Conservation (phyloP, 2,113 vertebrate genomes). For the Anolis sagrei region DNA sequence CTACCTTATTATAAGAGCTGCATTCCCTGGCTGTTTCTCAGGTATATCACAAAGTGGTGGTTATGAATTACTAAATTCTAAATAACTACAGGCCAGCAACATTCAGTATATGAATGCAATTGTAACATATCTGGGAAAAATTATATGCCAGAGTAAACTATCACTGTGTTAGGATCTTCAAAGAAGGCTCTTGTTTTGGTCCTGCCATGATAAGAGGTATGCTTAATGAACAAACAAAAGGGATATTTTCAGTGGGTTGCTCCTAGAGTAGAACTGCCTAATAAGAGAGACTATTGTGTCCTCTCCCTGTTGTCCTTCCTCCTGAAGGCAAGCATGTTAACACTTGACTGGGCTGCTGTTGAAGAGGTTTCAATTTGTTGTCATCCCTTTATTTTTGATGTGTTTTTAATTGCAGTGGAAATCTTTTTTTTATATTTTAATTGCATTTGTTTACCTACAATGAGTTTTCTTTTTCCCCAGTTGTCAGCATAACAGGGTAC, state of each 20-base stretch:
- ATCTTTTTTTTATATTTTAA: not conserved
- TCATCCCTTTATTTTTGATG: not conserved
- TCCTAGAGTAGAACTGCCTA: not conserved
- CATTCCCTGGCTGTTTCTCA: not conserved
- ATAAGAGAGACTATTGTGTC: not conserved
- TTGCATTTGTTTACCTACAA: not conserved
- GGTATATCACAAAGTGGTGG: not conserved
- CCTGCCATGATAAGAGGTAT: not conserved
- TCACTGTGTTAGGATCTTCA: not conserved
- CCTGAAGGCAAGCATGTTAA: not conserved
- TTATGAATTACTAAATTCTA: not conserved
- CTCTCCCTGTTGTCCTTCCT: not conserved
- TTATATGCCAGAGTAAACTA: not conserved
- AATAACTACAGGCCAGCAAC: not conserved
- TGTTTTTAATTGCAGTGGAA: not conserved
- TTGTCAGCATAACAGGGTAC: not conserved
- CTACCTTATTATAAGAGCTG: no score
- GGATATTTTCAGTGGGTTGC: not conserved
- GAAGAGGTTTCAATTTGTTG: not conserved
- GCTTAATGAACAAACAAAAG: not conserved
- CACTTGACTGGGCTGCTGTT: not conserved
- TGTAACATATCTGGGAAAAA: not conserved
- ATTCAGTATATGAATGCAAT: not conserved
- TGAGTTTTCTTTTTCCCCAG: not conserved
- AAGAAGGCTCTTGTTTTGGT: not conserved